phyloP scores from a whole-genome alignment of 2,113 vertebrate genomes.

The Aptenodytes forsteri region DNA sequence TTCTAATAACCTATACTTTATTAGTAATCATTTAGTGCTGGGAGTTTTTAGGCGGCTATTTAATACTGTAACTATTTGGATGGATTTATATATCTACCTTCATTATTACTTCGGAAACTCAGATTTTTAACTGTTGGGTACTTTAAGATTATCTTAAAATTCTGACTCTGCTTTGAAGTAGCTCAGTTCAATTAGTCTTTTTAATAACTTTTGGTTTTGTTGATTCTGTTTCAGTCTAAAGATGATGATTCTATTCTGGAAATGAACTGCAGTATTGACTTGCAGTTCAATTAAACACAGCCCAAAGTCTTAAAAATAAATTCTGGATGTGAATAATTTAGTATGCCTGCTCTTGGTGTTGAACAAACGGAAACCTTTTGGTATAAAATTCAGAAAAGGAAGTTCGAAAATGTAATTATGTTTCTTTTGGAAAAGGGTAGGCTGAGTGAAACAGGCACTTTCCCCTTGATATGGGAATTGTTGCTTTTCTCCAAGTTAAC shows the following conservation, averaged over 20 bases:
- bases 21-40: not conserved
- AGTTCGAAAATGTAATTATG: not conserved
- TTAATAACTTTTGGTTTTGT: not conserved
- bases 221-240: not conserved
- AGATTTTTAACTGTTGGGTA: not conserved
- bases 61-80: not conserved
- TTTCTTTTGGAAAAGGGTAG: not conserved
- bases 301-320: not conserved
- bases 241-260: not conserved
- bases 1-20: not conserved
- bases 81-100: not conserved
- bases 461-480: not conserved
- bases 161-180: not conserved
- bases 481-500: not conserved
- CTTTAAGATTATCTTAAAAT: not conserved
- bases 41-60: not conserved
- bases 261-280: not conserved
- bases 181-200: not conserved
- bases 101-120: not conserved
- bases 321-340: not conserved
- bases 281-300: constrained; percentile 1
- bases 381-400: not conserved
- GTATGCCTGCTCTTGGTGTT: not conserved
- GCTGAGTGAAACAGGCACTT: not conserved
- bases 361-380: not conserved